Base-by-base conservation (phyloP, 2,797 vertebrate genomes). In the Hephaestus fuliginosus region DNA sequence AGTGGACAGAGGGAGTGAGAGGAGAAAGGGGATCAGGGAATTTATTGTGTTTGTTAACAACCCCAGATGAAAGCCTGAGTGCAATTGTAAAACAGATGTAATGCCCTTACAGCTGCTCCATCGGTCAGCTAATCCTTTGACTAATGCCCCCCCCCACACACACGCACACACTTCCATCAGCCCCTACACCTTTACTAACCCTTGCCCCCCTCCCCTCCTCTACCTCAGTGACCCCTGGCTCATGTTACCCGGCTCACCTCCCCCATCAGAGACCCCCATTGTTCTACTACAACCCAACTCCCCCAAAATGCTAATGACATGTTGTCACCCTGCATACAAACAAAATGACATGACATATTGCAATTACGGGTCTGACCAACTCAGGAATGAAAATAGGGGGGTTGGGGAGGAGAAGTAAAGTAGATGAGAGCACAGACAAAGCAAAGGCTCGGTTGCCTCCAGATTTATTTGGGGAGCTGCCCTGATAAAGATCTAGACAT, bases 21-120 rank as follows among this genome's bases (percentile, higher is more conserved):
- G 91, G 90, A 90, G 91, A 95, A 92, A 85, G 86, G 81, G 93
- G 88, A 92, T 95, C 86, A 86, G 88, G 87, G 91, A 93, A 93
- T 95, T 95, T 93, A 95, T 94, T 96, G 93, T 95, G 92, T 95
- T 93, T 90, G 93, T 94, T 96, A 95, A 95, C 91, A 89, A 89
- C 92, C 80, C 83, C 70, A 94, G 94, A 95, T 95, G 94, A 96
- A 96, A 95, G 95, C 89, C 90, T 74, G 79, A 84, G 91, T 83
- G 93, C 94, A 92, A 94, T 95, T 95, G 94, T 95, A 95, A 96
- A 95, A 95, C 93, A 94, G 94, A 94, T 96, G 95, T 96, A 96
- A 95, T 95, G 91, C 94, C 92, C 93, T 94, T 92, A 95, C 94
- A 96, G 93, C 95, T 95, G 92, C 93, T 94, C 92, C 92, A 94